phyloP scores from a whole-genome alignment of 2,888 invertebrate species.

The Caenorhabditis auriculariae region DNA sequence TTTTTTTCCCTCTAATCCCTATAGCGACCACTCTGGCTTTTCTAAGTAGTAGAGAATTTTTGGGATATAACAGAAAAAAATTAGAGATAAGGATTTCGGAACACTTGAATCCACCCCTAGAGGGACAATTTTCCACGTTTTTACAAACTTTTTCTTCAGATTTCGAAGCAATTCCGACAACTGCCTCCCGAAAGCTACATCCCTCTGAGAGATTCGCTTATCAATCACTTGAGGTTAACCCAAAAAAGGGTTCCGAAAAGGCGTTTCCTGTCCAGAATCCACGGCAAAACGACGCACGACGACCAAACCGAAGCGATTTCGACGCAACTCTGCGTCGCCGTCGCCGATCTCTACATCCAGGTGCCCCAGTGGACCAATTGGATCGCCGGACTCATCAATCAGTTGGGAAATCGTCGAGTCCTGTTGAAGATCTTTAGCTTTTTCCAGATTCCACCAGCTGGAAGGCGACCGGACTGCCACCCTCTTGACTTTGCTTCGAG shows the following conservation, averaged over 20 bases:
- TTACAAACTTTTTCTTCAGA: slow-evolving; percentile 17
- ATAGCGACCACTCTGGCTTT: too few species aligned
- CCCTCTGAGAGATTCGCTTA: slow-evolving; percentile 84
- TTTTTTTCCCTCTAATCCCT: too few species aligned
- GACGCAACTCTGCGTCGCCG: slow-evolving; percentile 82
- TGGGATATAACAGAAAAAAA: too few species aligned
- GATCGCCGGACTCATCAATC: slow-evolving; percentile 79
- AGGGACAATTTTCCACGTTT: background rate
- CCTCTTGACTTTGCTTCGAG: slow-evolving; percentile 85
- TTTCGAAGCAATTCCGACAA: slow-evolving; percentile 36
- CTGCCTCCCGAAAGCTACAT: slow-evolving; percentile 65
- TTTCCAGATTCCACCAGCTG: slow-evolving; percentile 32
- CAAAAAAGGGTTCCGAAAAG: too few species aligned
- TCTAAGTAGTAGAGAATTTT: too few species aligned
- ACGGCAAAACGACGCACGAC: slow-evolving; percentile 31
- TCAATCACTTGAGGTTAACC: slow-evolving; percentile 76
- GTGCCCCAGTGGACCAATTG: slow-evolving; percentile 91
- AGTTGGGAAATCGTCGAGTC: slow-evolving; percentile 64
- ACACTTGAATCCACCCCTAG: too few species aligned
- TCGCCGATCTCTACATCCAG: slow-evolving; percentile 89
- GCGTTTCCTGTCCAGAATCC: slow-evolving; percentile 65
- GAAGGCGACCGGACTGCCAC: slow-evolving; percentile 73
- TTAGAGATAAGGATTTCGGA: too few species aligned
- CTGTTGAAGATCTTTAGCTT: background rate
- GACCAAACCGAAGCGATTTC: slow-evolving; percentile 73